Evolutionary conservation across 2,113 vertebrate genomes (phyloP), one percentile per base, ranked within the genome.

Genomic region (Jacana jacana): DNA sequence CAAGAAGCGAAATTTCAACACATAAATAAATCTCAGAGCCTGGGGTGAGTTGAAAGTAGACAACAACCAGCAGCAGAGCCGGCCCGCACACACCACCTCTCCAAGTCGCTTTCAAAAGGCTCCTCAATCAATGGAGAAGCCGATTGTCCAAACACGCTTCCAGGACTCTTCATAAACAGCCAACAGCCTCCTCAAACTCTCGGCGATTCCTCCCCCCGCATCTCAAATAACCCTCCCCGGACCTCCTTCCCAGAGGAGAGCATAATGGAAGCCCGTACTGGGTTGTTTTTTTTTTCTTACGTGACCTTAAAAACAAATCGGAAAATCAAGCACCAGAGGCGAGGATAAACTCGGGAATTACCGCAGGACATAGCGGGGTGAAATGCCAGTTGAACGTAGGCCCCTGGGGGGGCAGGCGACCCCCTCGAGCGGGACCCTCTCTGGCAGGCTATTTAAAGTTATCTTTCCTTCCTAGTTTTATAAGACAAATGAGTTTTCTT

Each of bases 381-480:
- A 76, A 95, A 95, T 69, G 58, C 30, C 61, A 49, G 88, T 27
- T 70, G 65, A 68, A 60, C 24, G 66, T 54, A 82, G 84, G 83
- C 66, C 61, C 54, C 79, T 84, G 46, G 80, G n/a, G 35, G 27
- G 40, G 28, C 64, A 65, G 28, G 65, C 82, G 93, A 33, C 83
- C 72, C 89, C 86, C 80, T 88, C 42, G 73, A 86, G 68, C 80
- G 37, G 80, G 57, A 81, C 79, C 80, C 65, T 86, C 92, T 52
- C 33, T 19, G 48, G 70, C 76, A 79, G 39, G 31, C 79, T 69
- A 73, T 91, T 95, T 81, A 76, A 93, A 93, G 58, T 84, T 84
- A 88, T 89, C 95, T 90, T 91, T 70, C 95, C 78, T 95, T 96
- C 87, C 90, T 85, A 95, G 91, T 88, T 91, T 86, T 77, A 86